Percentiles rank a stretch among this genome's conserved stretches.
Conservation (phyloP, 2,888 invertebrate genomes). For the Beris morrisii region DNA sequence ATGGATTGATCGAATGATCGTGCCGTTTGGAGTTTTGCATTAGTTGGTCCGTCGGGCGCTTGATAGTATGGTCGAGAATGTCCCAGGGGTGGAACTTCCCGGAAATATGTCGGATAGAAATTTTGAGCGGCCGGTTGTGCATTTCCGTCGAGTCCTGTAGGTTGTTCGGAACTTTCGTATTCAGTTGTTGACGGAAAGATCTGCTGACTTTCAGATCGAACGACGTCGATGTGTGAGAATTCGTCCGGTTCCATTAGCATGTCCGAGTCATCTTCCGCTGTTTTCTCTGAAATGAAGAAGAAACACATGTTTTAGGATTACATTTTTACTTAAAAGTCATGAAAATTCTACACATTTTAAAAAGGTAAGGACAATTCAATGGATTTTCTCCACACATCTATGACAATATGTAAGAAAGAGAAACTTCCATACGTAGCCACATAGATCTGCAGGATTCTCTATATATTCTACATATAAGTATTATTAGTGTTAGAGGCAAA, state of each 20-base stretch:
- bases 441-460: no score
- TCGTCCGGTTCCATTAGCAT: slow-evolving; percentile 57
- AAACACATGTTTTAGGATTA: neutral
- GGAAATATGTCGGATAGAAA: slow-evolving; percentile 78
- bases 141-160: slow-evolving; percentile 45
- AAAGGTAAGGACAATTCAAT: no score
- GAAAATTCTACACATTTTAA: no score
- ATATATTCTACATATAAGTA: no score
- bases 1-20: slow-evolving; percentile 64
- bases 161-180: slow-evolving; percentile 29
- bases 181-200: slow-evolving; percentile 47
- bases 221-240: slow-evolving; percentile 48
- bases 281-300: slow-evolving; percentile 46
- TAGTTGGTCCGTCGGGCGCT: slow-evolving; percentile 62
- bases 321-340: neutral
- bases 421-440: no score
- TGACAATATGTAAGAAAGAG: no score
- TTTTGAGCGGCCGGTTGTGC: slow-evolving; percentile 64
- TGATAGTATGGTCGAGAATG: slow-evolving; percentile 65
- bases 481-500: no score
- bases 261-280: slow-evolving; percentile 54
- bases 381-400: no score
- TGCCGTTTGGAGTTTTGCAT: slow-evolving; percentile 53
- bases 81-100: slow-evolving; percentile 62
- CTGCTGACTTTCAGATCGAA: slow-evolving; percentile 52